Base-by-base conservation (phyloP, 1,140 invertebrate genomes). In the Arctopsyche grandis region DNA sequence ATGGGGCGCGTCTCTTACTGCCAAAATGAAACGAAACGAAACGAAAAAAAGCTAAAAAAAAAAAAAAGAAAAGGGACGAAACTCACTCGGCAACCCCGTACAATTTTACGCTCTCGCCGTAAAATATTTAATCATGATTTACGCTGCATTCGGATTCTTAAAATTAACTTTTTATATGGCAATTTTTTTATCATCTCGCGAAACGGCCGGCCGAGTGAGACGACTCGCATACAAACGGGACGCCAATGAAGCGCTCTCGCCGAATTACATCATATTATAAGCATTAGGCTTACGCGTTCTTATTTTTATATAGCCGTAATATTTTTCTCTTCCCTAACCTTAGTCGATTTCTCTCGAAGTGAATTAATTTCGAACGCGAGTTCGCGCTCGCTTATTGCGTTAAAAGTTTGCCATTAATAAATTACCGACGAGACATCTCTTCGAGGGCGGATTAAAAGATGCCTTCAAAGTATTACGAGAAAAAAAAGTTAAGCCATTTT, bases 141-240 rank as follows among this genome's bases (percentile, higher is more conserved):
- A 66, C 63, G 63, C 63, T 66, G 63, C 63, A 66, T 66, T 66
- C 63, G 63, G 63, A 66, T 66, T 66, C 63, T 66, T 66, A 66
- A 66, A 66, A 66, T 66, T 66, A 66, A 66, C 63, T 66, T 66
- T 66, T 66, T 66, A 66, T 66, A 66, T 26, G 63, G 4, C 22
- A 26, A 26, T 66, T 66, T 66, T 66, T 26, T 26, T 26, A 66
- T 24, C 22, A 26, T 26, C 21, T 9, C 24, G 21, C 19, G 10
- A 12, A 12, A 19, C 24, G 7, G n/a, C 16, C 29, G 29, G 58
- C 16, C 58, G 16, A 14, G 58, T 19, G n/a, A 21, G 14, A 19
- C 10, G n/a, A 5, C 3, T 0, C 24, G 63, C 63, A 66, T 66
- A 66, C 63, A 66, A 66, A 66, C 63, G 22, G 24, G 10, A 19